These are phyloP conservation scores for Metridium senile DNA, from an alignment of 92 coral and sea anemone species.

Conservation along the genomic window DNA sequence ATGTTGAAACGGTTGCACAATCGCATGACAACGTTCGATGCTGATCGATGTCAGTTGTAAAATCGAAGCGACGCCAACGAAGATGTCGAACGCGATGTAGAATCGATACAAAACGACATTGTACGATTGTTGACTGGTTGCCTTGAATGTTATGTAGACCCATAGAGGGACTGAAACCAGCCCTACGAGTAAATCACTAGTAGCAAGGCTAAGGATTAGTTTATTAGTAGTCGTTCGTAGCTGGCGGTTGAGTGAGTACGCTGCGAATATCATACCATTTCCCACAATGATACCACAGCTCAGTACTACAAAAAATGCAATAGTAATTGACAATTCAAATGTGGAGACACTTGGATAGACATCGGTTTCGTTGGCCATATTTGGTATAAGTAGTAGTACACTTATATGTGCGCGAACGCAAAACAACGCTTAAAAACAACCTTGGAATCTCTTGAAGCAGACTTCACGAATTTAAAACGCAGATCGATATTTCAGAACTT, in stretches of 20 bases:
- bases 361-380: background rate
- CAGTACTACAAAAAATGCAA: background rate
- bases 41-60: conserved; percentile 88
- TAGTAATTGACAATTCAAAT: background rate
- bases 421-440: background rate
- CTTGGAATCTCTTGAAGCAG: background rate
- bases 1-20: conserved; percentile 78
- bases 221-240: conserved; percentile 29
- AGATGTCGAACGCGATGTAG: conserved; percentile 89
- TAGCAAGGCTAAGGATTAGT: conserved; percentile 28
- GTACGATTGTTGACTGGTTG: background rate
- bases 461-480: too few relatives aligned
- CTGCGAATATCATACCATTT: conserved; percentile 66
- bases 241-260: conserved; percentile 63
- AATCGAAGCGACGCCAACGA: conserved; percentile 89
- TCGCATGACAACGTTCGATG: conserved; percentile 87
- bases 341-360: background rate
- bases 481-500: too few relatives aligned
- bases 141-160: conserved; percentile 13
- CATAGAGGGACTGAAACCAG: conserved; percentile 27
- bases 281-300: conserved; percentile 57
- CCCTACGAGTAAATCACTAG: conserved; percentile 36
- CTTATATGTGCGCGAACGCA: too few relatives aligned
- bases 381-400: too few relatives aligned
- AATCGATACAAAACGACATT: conserved; percentile 32